Conservation (phyloP, 2,797 vertebrate species). For the Sylvia borin region DNA sequence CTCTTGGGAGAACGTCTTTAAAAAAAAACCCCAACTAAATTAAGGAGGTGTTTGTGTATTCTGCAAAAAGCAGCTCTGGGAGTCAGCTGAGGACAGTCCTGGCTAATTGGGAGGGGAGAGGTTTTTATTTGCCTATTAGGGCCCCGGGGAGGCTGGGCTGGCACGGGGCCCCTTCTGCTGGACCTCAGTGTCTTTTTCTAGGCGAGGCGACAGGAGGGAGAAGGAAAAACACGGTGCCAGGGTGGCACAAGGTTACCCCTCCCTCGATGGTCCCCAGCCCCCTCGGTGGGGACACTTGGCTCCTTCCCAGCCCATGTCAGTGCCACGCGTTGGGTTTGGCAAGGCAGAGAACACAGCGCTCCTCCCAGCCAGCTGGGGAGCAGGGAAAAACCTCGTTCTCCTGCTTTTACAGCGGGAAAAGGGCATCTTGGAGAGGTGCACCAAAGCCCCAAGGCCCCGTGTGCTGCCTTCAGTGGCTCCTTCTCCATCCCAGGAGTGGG, state of each 20-base stretch:
- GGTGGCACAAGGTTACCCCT: background rate
- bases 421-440: background rate
- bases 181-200: rapidly evolving
- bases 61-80: background rate
- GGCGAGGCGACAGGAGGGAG: rapidly evolving
- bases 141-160: background rate
- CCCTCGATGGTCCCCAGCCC: rapidly evolving
- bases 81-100: slow-evolving; percentile 32
- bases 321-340: background rate
- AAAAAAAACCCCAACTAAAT: background rate
- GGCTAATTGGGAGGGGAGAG: background rate
- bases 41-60: background rate
- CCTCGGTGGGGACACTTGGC: background rate
- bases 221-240: rapidly evolving
- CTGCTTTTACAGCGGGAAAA: background rate
- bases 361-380: background rate
- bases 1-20: background rate
- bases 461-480: rapidly evolving
- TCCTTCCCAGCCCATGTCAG: background rate
- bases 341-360: rapidly evolving
- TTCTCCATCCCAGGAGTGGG: rapidly evolving
- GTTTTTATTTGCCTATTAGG: background rate
- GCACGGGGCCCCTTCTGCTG: background rate
- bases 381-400: background rate
- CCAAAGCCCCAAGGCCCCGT: rapidly evolving